A percentile compares a stretch with the other conserved stretches of the same genome.
These are phyloP conservation scores for Anodontia alba DNA, from an alignment of 2,888 invertebrate species.

Conservation along the genomic window DNA sequence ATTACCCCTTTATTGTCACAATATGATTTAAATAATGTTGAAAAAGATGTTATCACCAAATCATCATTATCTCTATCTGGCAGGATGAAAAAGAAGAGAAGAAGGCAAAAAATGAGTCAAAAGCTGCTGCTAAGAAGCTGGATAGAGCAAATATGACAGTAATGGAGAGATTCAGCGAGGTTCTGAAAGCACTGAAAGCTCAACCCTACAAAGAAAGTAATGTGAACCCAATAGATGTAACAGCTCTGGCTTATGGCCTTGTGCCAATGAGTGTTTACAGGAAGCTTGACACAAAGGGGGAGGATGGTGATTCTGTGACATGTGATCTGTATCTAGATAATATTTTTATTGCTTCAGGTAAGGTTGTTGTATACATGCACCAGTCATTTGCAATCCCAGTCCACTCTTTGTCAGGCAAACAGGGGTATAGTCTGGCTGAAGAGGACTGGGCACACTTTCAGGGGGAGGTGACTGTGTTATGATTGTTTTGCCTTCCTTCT, in stretches of 20 bases:
- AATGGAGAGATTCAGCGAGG: constrained; percentile 53
- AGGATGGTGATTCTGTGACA: constrained; percentile 6
- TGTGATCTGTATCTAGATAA: constrained; percentile 74
- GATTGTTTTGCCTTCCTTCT: no score
- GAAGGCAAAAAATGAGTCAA: background rate
- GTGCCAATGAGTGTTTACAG: constrained; percentile 67
- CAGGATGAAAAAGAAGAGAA: background rate
- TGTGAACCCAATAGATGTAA: constrained; percentile 66
- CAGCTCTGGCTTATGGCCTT: constrained; percentile 62
- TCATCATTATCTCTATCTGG: no score
- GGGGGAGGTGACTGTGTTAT: no score
- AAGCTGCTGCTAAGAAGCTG: background rate
- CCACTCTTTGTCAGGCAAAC: no score
- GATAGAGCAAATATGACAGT: background rate
- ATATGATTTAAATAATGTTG: no score
- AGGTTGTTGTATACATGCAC: no score
- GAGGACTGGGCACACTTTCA: no score
- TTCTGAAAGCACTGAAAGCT: constrained; percentile 58
- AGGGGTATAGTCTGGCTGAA: no score
- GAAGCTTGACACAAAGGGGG: constrained; percentile 21
- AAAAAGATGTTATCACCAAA: no score
- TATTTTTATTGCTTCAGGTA: constrained; percentile 64
- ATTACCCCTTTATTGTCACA: no score
- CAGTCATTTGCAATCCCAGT: no score
- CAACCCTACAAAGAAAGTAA: constrained; percentile 52